Percentiles rank a stretch among this genome's conserved stretches.
Conservation (phyloP, 2,113 vertebrate genomes). For the Thinocorus orbignyianus region DNA sequence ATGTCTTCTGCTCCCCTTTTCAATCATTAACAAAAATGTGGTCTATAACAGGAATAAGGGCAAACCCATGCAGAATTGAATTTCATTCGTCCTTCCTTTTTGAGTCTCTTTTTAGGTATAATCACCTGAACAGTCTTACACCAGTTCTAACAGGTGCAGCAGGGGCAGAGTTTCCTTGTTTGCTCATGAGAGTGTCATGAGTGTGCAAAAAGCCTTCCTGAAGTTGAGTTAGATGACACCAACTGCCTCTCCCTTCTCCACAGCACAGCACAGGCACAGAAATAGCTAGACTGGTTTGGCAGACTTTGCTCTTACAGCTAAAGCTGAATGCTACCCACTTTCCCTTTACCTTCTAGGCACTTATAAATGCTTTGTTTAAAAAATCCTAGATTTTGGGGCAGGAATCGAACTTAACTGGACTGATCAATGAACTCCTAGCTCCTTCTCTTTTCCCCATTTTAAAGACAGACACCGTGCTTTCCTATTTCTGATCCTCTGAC, state of each 20-base stretch:
- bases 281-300: not conserved
- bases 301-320: not conserved
- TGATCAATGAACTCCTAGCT: not conserved
- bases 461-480: not conserved
- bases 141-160: not conserved
- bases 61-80: not conserved
- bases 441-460: not conserved
- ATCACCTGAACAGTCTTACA: not conserved
- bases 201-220: not conserved
- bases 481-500: not conserved
- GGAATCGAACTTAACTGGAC: not conserved
- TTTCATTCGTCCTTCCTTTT: not conserved
- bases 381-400: not conserved
- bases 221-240: not conserved
- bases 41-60: not conserved
- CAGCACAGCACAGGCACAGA: not conserved
- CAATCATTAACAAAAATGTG: not conserved
- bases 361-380: not conserved
- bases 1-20: not conserved
- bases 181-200: not conserved
- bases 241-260: not conserved
- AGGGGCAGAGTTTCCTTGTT: not conserved
- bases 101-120: not conserved
- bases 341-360: not conserved
- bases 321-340: not conserved